Evolutionary conservation across 2,888 invertebrate genomes (phyloP).

Genomic region (Mystacides longicornis): DNA sequence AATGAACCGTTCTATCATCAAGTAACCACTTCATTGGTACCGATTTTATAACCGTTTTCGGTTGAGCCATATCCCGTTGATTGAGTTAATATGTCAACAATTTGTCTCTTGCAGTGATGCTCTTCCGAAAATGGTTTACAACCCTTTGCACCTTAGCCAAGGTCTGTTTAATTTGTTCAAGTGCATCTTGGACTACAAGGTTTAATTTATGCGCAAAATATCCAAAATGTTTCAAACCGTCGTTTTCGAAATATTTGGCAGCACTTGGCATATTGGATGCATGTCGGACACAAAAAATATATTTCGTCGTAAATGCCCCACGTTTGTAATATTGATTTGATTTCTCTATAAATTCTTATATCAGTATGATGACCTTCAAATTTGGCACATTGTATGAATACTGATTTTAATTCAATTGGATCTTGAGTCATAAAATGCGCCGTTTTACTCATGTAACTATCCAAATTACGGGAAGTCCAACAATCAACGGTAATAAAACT

Average conservation of each 20-base stretch:
- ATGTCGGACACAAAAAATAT: background rate
- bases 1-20: constrained; percentile 21
- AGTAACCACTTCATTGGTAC: constrained; percentile 6
- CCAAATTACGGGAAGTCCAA: background rate
- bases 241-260: background rate
- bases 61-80: background rate
- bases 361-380: background rate
- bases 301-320: background rate
- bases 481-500: background rate
- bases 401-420: background rate
- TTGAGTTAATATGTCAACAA: background rate
- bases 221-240: background rate
- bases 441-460: background rate
- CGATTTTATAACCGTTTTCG: background rate
- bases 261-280: background rate
- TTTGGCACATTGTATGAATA: background rate
- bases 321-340: background rate
- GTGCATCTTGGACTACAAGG: background rate
- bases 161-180: too few species aligned
- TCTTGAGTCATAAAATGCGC: background rate
- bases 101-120: background rate
- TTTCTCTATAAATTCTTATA: background rate
- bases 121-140: too few species aligned
- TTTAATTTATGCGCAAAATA: background rate
- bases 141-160: too few species aligned